Conservation (phyloP, 1,140 invertebrate species). For the Lerema accius region DNA sequence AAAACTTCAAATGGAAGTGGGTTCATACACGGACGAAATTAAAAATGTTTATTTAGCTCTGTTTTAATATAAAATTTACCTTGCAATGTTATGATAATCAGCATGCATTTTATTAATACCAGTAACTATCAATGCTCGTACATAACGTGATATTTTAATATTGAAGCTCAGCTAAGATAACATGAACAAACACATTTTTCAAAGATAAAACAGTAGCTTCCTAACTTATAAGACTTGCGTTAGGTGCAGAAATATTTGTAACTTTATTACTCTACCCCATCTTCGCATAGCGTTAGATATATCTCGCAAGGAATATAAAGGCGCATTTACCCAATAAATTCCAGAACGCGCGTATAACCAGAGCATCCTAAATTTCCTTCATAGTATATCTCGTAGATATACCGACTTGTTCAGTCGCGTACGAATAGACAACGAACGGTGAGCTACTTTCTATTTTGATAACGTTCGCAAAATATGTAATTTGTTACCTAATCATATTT, state of each 20-base stretch:
- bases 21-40: background rate
- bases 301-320: background rate
- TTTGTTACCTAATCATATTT: no score
- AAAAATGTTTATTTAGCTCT: no score
- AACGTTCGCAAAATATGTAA: background rate
- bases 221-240: background rate
- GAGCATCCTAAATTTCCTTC: background rate
- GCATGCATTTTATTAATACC: no score
- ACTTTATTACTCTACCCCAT: background rate
- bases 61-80: no score
- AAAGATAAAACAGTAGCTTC: background rate
- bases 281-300: background rate
- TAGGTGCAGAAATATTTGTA: background rate
- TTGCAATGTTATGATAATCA: no score
- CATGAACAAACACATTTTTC: background rate
- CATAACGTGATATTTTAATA: no score
- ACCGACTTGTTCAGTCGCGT: background rate
- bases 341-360: background rate
- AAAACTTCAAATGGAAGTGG: conserved; percentile 5
- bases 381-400: background rate
- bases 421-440: background rate
- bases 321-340: background rate
- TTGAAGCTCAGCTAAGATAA: no score
- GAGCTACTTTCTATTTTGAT: background rate
- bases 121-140: no score